These are phyloP conservation scores for Opisthograptis luteolata DNA, from an alignment of 2,888 invertebrate species.

Conservation along the genomic window DNA sequence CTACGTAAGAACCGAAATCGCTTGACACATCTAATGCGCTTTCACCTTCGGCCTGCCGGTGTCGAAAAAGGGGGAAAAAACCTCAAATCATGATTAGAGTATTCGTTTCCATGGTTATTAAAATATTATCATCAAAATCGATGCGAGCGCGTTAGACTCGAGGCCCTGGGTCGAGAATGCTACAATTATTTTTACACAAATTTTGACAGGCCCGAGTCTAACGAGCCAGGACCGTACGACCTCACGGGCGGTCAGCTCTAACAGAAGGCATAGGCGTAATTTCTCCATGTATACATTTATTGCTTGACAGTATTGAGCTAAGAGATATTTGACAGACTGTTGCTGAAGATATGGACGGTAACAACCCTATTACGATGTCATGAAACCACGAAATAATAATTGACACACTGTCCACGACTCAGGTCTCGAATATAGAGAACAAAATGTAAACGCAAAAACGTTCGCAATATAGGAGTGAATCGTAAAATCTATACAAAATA, in stretches of 20 bases:
- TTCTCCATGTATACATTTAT: slow-evolving; percentile 38
- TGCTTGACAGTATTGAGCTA: slow-evolving; percentile 46
- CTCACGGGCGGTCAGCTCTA: neutral
- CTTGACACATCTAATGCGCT: slow-evolving; percentile 56
- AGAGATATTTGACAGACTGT: slow-evolving; percentile 41
- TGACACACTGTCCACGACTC: slow-evolving; percentile 39
- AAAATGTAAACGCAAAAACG: slow-evolving; percentile 42
- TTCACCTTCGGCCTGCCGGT: slow-evolving; percentile 33
- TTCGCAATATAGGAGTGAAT: slow-evolving; percentile 17
- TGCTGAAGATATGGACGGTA: slow-evolving; percentile 44
- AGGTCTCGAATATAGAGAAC: slow-evolving; percentile 43
- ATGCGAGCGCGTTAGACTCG: slow-evolving; percentile 24
- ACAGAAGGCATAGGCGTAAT: slow-evolving; percentile 22
- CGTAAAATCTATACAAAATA: slow-evolving; percentile 65
- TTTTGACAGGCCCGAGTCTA: neutral
- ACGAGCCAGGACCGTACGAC: neutral
- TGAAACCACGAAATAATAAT: slow-evolving; percentile 38
- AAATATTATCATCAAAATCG: slow-evolving; percentile 45
- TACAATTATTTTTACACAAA: neutral
- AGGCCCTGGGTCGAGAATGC: neutral
- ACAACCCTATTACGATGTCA: slow-evolving; percentile 18
- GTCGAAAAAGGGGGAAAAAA: slow-evolving; percentile 44
- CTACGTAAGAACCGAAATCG: slow-evolving; percentile 49
- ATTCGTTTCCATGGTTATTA: slow-evolving; percentile 41
- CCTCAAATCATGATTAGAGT: slow-evolving; percentile 55